phyloP scores from a whole-genome alignment of 2,797 vertebrate species.

The Catharus ustulatus region DNA sequence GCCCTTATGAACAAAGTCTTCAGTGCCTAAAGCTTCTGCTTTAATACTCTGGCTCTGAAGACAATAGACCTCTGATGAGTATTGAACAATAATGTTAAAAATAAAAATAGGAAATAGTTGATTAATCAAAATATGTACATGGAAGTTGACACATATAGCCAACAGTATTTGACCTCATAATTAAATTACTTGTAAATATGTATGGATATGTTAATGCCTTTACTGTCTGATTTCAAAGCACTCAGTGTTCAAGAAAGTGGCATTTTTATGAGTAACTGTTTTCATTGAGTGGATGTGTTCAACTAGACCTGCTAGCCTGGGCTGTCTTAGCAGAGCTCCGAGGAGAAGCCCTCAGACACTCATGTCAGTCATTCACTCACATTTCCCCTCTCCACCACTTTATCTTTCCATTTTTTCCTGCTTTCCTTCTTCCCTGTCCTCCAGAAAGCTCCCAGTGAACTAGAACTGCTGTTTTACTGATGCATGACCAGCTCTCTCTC shows the following conservation, averaged over 20 bases:
- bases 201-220: not conserved
- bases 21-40: not conserved
- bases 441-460: not conserved
- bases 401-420: not conserved
- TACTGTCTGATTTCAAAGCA: not conserved
- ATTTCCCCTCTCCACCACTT: not conserved
- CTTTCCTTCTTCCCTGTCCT: not conserved
- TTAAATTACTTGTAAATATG: not conserved
- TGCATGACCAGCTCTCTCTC: not conserved
- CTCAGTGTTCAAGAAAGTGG: not conserved
- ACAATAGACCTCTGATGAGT: not conserved
- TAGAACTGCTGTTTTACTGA: not conserved
- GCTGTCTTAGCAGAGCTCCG: not conserved
- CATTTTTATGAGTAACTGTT: not conserved
- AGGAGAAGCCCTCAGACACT: not conserved
- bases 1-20: not conserved
- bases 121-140: not conserved
- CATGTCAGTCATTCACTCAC: not conserved
- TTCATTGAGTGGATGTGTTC: not conserved
- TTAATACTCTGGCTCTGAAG: not conserved
- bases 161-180: not conserved
- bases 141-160: not conserved
- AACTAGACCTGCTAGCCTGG: not conserved
- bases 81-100: not conserved
- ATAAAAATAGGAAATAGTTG: not conserved